Percentiles rank a stretch among this genome's conserved stretches.
These are phyloP conservation scores for Tillus elongatus DNA, from an alignment of 2,888 invertebrate genomes.

Conservation along the genomic window DNA sequence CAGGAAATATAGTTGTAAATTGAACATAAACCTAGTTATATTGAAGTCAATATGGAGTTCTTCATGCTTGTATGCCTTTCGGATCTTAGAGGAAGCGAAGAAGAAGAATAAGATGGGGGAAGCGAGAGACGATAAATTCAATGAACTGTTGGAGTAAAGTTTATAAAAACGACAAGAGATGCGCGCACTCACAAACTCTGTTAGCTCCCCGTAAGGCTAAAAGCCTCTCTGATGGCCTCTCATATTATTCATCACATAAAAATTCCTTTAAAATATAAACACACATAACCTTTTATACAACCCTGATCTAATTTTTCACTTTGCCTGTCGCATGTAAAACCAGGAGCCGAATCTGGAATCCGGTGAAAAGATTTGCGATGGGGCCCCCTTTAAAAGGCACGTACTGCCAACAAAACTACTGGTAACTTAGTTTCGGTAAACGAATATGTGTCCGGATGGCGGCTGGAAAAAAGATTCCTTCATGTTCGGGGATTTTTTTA, in stretches of 20 bases:
- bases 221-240: conserved; percentile 33
- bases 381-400: too few relatives aligned
- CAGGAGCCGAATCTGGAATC: conserved; percentile 1
- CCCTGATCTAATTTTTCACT: conserved; percentile 31
- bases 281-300: conserved; percentile 28
- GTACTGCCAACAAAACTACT: too few relatives aligned
- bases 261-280: conserved; percentile 32
- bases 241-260: conserved; percentile 35
- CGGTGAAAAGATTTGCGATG: neutral
- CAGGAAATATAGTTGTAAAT: too few relatives aligned
- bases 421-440: too few relatives aligned
- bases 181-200: neutral
- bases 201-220: conserved; percentile 25
- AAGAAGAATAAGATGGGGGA: too few relatives aligned
- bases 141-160: conserved; percentile 3
- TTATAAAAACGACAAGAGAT: conserved; percentile 3
- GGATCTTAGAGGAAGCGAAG: too few relatives aligned
- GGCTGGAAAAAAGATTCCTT: too few relatives aligned
- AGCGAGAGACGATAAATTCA: conserved; percentile 1
- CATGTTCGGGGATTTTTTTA: too few relatives aligned
- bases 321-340: conserved; percentile 17
- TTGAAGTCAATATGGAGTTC: too few relatives aligned
- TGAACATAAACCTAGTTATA: too few relatives aligned
- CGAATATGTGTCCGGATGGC: too few relatives aligned
- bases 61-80: too few relatives aligned